Base-by-base conservation (phyloP, 2,113 vertebrate species). In the Upupa epops region DNA sequence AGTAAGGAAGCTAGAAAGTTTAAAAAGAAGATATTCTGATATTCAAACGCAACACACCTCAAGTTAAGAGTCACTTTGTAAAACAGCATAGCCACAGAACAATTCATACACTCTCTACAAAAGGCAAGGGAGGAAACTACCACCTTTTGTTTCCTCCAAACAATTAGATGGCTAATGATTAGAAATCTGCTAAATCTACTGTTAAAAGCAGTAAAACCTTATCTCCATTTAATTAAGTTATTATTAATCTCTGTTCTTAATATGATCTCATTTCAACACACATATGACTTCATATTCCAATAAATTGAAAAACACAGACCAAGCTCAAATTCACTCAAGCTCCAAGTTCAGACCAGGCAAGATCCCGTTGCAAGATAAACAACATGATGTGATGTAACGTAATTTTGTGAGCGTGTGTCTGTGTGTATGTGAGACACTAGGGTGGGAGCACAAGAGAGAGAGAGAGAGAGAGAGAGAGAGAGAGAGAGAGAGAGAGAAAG, bases 361-460 rank as follows among this genome's bases (percentile, higher is more conserved):
- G 93, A 94, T 93, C 89, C 84, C 73, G 88, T 80, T 96, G 83
- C 93, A 96, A 92, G 89, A 94, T 79, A 93, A 95, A 93, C 88
- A 95, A 83, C 42, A 5, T 8, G 77, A 94, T 79, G 82, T 9
- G 31, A 91, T 63, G 68, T 63, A 94, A 95, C 86, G 66, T 59
- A 72, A 92, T 92, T 95, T 85, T 76, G 77, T 32, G 12, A 13
- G 34, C 18, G 65, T 32, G 59, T 72, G 40, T 42, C 40, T 42
- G 40, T 15, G 58, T 58, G 64, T 60, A 54, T 32, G 83, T 49
- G 80, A 32, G 83, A 90, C 82, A 66, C 68, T 49, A 21, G 52
- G 66, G 46, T 1, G 0, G 64, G 71, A 88, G 40, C 0, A 0
- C 28, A 51, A n/a, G 76, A 66, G 26, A 14, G 46, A 59, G 70